These are phyloP conservation scores for Aurelia sp. DNA, from an alignment of 30 jellyfish, hydroid and myxozoan genomes.

Conservation along the genomic window DNA sequence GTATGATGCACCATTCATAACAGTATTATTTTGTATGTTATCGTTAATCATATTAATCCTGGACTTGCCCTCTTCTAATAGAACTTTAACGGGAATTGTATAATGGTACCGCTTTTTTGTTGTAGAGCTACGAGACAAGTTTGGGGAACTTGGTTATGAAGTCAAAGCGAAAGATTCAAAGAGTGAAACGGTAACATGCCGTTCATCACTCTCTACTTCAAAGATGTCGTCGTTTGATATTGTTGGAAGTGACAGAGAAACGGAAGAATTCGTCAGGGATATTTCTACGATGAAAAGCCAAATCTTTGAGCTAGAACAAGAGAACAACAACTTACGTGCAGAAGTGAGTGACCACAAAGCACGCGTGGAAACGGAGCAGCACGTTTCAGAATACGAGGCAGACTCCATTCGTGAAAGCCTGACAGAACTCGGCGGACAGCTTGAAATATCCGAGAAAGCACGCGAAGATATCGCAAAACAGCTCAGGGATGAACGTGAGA, in stretches of 20 bases:
- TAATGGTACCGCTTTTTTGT: too few relatives aligned
- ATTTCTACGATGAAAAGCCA: slow-evolving; percentile 40
- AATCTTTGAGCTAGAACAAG: slow-evolving; percentile 45
- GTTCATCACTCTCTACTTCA: neutral
- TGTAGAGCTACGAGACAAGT: too few relatives aligned
- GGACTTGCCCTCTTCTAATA: too few relatives aligned
- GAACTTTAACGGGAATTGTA: too few relatives aligned
- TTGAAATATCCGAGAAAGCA: slow-evolving; percentile 20
- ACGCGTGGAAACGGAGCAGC: slow-evolving; percentile 22
- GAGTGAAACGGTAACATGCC: neutral
- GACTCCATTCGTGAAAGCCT: slow-evolving; percentile 36
- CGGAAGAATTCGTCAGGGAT: slow-evolving; percentile 31
- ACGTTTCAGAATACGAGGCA: neutral
- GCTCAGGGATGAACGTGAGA: slow-evolving; percentile 61
- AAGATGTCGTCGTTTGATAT: slow-evolving; percentile 9
- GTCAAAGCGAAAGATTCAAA: neutral
- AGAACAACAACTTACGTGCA: slow-evolving; percentile 25
- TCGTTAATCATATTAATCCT: too few relatives aligned
- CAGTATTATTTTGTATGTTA: too few relatives aligned
- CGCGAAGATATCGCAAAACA: slow-evolving; percentile 33
- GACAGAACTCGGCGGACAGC: slow-evolving; percentile 30
- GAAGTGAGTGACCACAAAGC: slow-evolving; percentile 18
- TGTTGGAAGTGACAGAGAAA: slow-evolving; percentile 1
- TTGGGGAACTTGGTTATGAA: too few relatives aligned
- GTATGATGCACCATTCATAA: too few relatives aligned